Evolutionary conservation across 2,888 invertebrate genomes (phyloP).

Genomic region (Lymantria dispar): DNA sequence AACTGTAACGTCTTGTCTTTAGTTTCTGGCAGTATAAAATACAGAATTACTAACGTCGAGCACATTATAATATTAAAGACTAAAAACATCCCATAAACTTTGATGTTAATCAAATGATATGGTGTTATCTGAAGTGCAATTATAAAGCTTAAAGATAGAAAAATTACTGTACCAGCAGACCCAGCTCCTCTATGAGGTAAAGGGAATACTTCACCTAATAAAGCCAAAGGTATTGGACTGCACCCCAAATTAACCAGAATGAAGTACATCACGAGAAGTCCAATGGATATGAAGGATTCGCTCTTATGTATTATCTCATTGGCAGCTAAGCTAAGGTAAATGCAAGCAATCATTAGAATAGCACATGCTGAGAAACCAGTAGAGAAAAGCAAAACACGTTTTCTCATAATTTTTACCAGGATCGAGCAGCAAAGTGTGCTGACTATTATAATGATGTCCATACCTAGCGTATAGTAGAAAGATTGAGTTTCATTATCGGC

Average conservation of each 20-base stretch:
- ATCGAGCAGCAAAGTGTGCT: slow-evolving; percentile 30
- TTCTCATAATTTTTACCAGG: slow-evolving; percentile 27
- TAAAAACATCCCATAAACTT: slow-evolving; percentile 41
- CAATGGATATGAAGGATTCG: slow-evolving; percentile 41
- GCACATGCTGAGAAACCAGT: slow-evolving; percentile 38
- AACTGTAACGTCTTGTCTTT: slow-evolving; percentile 47
- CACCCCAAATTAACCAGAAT: slow-evolving; percentile 58
- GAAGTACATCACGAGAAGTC: slow-evolving; percentile 47
- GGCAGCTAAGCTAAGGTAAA: slow-evolving; percentile 42
- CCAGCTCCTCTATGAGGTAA: slow-evolving; percentile 54
- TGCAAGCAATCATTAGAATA: slow-evolving; percentile 39
- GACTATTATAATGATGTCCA: slow-evolving; percentile 36
- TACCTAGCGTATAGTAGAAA: slow-evolving; percentile 36
- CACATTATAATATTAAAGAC: slow-evolving; percentile 28
- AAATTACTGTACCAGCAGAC: slow-evolving; percentile 38
- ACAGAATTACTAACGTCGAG: slow-evolving; percentile 28
- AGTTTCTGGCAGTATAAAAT: slow-evolving; percentile 45
- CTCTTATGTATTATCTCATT: slow-evolving; percentile 35
- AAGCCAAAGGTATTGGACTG: slow-evolving; percentile 54
- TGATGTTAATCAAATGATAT: slow-evolving; percentile 37
- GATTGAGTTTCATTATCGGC: slow-evolving; percentile 17
- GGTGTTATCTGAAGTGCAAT: slow-evolving; percentile 46
- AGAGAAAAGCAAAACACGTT: slow-evolving; percentile 39
- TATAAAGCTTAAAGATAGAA: slow-evolving; percentile 41
- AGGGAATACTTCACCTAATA: slow-evolving; percentile 61